Evolutionary conservation across 2,888 invertebrate genomes (phyloP).

Genomic region (Dusona sp.): DNA sequence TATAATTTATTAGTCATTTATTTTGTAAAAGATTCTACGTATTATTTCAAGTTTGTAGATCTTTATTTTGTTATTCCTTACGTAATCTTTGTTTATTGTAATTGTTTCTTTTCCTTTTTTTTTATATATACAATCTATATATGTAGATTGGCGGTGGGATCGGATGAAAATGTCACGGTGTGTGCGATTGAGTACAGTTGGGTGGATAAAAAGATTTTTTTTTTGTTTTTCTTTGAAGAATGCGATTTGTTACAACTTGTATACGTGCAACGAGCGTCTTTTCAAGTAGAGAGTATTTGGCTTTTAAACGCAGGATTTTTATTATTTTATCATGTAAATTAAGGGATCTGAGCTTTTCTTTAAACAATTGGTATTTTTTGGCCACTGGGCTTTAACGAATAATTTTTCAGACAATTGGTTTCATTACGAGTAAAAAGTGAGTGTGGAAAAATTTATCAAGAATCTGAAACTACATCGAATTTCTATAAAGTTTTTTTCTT

Average conservation of each 20-base stretch:
- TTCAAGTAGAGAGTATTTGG: not conserved
- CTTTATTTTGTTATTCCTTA: constrained; percentile 54
- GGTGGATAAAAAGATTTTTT: constrained; percentile 37
- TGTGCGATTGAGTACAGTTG: constrained; percentile 51
- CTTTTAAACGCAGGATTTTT: constrained; percentile 13
- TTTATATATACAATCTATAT: constrained; percentile 72
- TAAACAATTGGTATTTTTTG: constrained; percentile 44
- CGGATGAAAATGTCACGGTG: constrained; percentile 55
- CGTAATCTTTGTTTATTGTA: constrained; percentile 38
- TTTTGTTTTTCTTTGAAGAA: constrained; percentile 50
- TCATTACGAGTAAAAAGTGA: constrained; percentile 50
- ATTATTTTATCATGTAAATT: not conserved
- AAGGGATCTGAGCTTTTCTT: not conserved
- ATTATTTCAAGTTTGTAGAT: constrained; percentile 69
- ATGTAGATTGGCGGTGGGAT: constrained; percentile 65
- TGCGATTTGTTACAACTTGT: constrained; percentile 31
- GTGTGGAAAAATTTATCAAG: constrained; percentile 25
- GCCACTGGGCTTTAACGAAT: constrained; percentile 50
- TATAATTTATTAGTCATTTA: constrained; percentile 71
- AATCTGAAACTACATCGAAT: constrained; percentile 28
- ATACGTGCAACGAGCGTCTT: constrained; percentile 31
- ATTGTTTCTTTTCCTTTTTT: constrained; percentile 48
- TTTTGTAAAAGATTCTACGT: constrained; percentile 75
- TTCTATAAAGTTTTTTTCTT: constrained; percentile 8
- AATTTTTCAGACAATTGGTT: constrained; percentile 5